phyloP scores from a whole-genome alignment of 2,888 invertebrate genomes.

The Helicoverpa assulta region DNA sequence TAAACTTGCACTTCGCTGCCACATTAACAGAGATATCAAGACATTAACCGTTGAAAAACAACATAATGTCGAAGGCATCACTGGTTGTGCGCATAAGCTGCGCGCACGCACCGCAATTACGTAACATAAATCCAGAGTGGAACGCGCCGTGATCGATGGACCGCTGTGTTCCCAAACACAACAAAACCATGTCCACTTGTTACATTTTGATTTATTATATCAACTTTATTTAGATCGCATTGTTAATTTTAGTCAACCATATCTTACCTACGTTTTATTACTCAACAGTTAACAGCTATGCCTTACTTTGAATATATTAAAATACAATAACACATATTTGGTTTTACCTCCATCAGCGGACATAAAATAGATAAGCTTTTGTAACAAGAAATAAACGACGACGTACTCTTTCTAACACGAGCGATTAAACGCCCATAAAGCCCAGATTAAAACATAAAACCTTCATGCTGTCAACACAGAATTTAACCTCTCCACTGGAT shows the following conservation, averaged over 20 bases:
- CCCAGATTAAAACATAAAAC: slow-evolving; percentile 89
- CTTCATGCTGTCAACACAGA: slow-evolving; percentile 88
- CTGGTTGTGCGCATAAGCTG: slow-evolving; percentile 65
- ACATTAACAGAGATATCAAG: slow-evolving; percentile 81
- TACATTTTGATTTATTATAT: slow-evolving; percentile 80
- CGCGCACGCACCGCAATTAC: slow-evolving; percentile 84
- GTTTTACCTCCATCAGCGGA: slow-evolving; percentile 71
- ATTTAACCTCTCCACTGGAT: slow-evolving; percentile 84
- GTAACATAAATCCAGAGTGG: slow-evolving; percentile 85
- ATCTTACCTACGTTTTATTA: slow-evolving; percentile 68
- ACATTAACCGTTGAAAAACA: slow-evolving; percentile 77
- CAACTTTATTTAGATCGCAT: slow-evolving; percentile 72
- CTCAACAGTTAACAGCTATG: slow-evolving; percentile 58
- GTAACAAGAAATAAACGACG: slow-evolving; percentile 69
- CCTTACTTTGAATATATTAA: slow-evolving; percentile 67
- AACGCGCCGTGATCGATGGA: slow-evolving; percentile 85
- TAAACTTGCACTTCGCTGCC: slow-evolving; percentile 71
- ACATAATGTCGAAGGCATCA: slow-evolving; percentile 75
- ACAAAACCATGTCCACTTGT: slow-evolving; percentile 80
- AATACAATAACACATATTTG: slow-evolving; percentile 65
- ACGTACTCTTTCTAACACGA: slow-evolving; percentile 74
- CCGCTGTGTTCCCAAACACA: slow-evolving; percentile 75
- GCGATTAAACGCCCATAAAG: slow-evolving; percentile 84
- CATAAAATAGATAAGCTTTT: slow-evolving; percentile 79
- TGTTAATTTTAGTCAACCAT: slow-evolving; percentile 71